Percentiles rank a stretch among this genome's conserved stretches.
Evolutionary conservation across 2,888 invertebrate species (phyloP).

Genomic region (Perithous albicinctus): DNA sequence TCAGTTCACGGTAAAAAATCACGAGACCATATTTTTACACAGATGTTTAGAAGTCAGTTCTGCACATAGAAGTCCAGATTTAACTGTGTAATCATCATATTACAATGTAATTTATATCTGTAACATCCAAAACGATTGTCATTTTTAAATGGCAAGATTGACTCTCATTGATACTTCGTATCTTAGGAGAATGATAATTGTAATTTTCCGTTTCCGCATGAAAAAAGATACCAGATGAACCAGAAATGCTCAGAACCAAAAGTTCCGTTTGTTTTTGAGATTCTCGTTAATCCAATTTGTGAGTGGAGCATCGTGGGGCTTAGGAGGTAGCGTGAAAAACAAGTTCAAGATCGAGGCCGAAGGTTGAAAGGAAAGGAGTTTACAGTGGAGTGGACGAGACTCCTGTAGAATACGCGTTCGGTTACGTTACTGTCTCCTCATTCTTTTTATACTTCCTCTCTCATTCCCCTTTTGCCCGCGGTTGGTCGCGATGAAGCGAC

Average conservation of each 20-base stretch:
- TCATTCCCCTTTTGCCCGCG: conserved; percentile 53
- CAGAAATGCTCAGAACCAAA: background rate
- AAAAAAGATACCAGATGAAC: background rate
- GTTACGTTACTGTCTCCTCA: conserved; percentile 49
- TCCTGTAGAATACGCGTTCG: conserved; percentile 52
- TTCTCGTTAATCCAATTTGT: conserved; percentile 47
- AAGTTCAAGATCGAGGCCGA: conserved; percentile 64
- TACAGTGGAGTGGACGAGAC: conserved; percentile 19
- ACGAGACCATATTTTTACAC: too few species aligned
- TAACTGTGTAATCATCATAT: too few species aligned
- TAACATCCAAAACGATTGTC: too few species aligned
- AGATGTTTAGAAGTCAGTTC: too few species aligned
- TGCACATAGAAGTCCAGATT: too few species aligned
- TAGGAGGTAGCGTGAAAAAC: conserved; percentile 22
- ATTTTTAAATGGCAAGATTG: too few species aligned
- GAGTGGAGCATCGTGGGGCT: background rate
- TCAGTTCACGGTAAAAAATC: too few species aligned
- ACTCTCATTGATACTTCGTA: too few species aligned
- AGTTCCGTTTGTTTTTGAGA: conserved; percentile 1
- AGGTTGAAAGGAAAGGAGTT: conserved; percentile 41
- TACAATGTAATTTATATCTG: too few species aligned
- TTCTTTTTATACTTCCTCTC: conserved; percentile 44
- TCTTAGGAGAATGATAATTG: too few species aligned
- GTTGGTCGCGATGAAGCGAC: conserved; percentile 64
- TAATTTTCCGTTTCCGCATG: background rate